Evolutionary conservation across 2,797 vertebrate genomes (phyloP), one percentile per base, ranked within the genome.

Genomic region (Pyrrhura leucotis): DNA sequence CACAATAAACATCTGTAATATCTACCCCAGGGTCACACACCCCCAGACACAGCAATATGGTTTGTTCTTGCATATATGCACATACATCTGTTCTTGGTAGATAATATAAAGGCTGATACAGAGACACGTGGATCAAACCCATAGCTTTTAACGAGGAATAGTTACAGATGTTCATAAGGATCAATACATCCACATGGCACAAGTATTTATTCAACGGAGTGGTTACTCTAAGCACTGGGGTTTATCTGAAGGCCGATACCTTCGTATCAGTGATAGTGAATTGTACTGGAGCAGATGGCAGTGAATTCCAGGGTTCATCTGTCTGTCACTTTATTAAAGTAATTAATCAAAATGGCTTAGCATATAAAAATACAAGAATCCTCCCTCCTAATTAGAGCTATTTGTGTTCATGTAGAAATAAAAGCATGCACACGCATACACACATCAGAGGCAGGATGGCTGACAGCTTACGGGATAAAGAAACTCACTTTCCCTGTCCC

Each of bases 341-440:
- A 95, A 94, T 88, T 92, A 68, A 92, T 83, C 76, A 87, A 89
- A 89, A 92, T n/a, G 50, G 56, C 50, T 91, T 90, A 88, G 75
- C 66, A 37, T 95, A 93, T 72, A 96, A 95, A 96, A 96, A 93
- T 88, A 95, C 66, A 77, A 67, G 78, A 92, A 88, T 44, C 15
- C 37, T 89, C 40, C 82, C 76, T 76, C 50, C 66, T 90, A 82
- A 73, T 78, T 22, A 91, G 58, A 80, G 44, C 45, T 11, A 28
- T 72, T 90, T 90, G 35, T 69, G 66, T 75, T 82, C 47, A 40
- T 15, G 48, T 63, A 81, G 39, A 85, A 91, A 87, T 33, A 76
- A 87, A 96, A 95, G 79, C 75, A 62, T 66, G 21, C 65, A 10
- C 42, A 48, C 35, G 2, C 28, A 40, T 17, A 90, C 84, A 45